These are phyloP conservation scores for Rhopalosiphum padi DNA, from an alignment of 1,140 invertebrate species.

Conservation along the genomic window DNA sequence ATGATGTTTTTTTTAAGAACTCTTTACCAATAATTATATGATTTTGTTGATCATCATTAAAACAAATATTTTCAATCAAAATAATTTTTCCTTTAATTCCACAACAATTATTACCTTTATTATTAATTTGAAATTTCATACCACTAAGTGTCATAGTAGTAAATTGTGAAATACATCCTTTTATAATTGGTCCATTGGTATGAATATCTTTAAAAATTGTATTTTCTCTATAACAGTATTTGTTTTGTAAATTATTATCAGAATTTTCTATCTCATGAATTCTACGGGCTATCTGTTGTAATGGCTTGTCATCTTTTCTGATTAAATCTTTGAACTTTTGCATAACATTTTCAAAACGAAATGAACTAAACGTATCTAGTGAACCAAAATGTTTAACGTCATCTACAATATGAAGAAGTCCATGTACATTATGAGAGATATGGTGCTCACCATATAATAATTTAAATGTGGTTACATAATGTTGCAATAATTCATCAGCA, in stretches of 20 bases:
- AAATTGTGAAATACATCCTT: no score
- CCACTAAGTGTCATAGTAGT: background rate
- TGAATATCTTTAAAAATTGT: no score
- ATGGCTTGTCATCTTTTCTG: background rate
- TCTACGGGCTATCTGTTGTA: background rate
- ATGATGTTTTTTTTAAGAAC: background rate
- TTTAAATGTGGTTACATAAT: background rate
- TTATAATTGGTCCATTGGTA: no score
- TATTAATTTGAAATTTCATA: background rate
- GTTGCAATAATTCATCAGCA: no score
- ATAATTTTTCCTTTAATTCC: background rate
- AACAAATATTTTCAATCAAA: background rate
- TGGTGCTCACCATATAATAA: constrained; percentile 59
- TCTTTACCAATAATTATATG: background rate
- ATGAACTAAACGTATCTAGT: constrained; percentile 64
- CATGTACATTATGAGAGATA: constrained; percentile 61
- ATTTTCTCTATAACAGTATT: no score
- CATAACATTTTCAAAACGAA: constrained; percentile 65
- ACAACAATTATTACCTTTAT: background rate
- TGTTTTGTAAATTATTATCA: no score
- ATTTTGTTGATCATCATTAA: background rate
- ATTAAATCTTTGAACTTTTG: background rate
- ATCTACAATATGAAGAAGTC: constrained; percentile 63
- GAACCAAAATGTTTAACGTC: constrained; percentile 63
- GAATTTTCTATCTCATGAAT: no score